These are phyloP conservation scores for Ictinia mississippiensis DNA, from an alignment of 2,797 vertebrate genomes.

Conservation along the genomic window DNA sequence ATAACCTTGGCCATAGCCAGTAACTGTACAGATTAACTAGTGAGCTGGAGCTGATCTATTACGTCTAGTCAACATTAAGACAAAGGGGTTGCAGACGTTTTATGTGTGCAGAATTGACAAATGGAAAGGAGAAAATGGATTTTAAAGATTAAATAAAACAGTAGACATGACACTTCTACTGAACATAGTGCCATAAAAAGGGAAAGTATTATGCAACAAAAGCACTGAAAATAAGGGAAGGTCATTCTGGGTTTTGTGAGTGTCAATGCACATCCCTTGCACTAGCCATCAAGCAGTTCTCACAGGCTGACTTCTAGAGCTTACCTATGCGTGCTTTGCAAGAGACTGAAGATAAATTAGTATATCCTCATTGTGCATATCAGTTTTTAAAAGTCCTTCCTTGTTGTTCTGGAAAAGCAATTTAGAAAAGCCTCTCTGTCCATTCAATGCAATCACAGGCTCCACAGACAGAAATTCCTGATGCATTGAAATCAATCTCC, in stretches of 20 bases:
- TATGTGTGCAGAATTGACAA: neutral
- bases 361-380: neutral
- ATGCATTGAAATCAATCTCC: neutral
- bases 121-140: neutral
- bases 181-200: neutral
- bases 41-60: neutral
- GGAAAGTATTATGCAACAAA: neutral
- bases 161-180: neutral
- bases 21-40: neutral
- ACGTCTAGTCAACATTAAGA: neutral
- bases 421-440: neutral
- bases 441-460: neutral
- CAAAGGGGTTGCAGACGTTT: neutral
- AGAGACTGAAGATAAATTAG: neutral
- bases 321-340: neutral
- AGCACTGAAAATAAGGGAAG: neutral
- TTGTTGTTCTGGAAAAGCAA: constrained; percentile 9
- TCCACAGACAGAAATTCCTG: neutral
- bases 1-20: neutral
- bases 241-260: neutral
- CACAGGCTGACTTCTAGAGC: neutral
- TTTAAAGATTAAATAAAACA: neutral
- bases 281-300: neutral
- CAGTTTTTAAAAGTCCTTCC: neutral
- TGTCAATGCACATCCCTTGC: neutral